These are phyloP conservation scores for Ganaspis sp. DNA, from an alignment of 1,140 invertebrate species.

Conservation along the genomic window DNA sequence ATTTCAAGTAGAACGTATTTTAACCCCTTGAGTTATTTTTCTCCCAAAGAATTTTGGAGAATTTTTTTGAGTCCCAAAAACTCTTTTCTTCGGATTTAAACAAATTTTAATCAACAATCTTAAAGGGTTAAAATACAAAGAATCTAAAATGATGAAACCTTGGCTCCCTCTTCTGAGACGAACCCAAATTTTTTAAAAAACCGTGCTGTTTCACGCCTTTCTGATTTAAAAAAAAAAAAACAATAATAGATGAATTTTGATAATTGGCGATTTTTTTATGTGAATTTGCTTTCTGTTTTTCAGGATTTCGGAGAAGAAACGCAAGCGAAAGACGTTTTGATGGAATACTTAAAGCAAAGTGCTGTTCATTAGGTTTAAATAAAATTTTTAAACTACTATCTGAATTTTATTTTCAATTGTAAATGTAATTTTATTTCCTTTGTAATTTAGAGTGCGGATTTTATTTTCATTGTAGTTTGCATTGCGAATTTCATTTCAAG, in stretches of 20 bases:
- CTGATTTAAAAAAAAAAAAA: constrained; percentile 55
- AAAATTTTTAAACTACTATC: constrained; percentile 56
- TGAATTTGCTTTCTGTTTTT: constrained; percentile 60
- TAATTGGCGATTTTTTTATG: constrained; percentile 44
- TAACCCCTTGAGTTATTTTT: too few relatives aligned
- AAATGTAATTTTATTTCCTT: too few relatives aligned
- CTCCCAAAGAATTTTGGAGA: too few relatives aligned
- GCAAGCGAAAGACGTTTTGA: constrained; percentile 93
- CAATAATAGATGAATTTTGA: constrained; percentile 28
- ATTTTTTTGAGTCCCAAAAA: too few relatives aligned
- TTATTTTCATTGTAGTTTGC: too few relatives aligned
- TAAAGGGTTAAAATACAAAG: constrained; percentile 17
- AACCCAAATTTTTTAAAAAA: constrained; percentile 68
- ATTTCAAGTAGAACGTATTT: constrained; percentile 35
- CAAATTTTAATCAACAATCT: too few relatives aligned
- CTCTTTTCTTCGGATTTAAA: too few relatives aligned
- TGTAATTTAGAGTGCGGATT: too few relatives aligned
- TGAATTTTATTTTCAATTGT: neutral
- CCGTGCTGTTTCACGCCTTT: constrained; percentile 66
- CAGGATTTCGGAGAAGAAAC: constrained; percentile 98
- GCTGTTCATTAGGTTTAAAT: constrained; percentile 68
- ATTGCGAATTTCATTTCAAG: too few relatives aligned
- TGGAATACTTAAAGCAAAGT: constrained; percentile 89
- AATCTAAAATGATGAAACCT: constrained; percentile 68
- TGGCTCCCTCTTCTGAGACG: constrained; percentile 76